Base-by-base conservation (phyloP, 2,113 vertebrate genomes). In the Seriola rivoliana region DNA sequence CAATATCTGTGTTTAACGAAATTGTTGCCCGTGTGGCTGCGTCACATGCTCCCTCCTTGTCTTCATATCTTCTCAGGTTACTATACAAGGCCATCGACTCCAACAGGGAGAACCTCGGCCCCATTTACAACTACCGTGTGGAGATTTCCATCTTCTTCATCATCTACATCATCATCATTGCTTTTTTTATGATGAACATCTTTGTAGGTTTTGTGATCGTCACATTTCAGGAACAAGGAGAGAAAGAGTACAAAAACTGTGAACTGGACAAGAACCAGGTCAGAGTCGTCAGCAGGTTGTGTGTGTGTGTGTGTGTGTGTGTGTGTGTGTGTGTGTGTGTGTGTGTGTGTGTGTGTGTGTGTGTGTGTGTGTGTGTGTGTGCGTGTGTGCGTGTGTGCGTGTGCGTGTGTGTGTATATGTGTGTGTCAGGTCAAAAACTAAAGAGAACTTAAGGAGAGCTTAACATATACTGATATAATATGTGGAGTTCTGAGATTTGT, bases 121-220 rank as follows among this genome's bases (percentile, higher is more conserved):
- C 98, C 5, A 95, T 99, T 59, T 99, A 99, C 95, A 99, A 99
- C 95, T 96, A 99, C 48, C 96, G 98, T 0, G 97, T 99, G 91
- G 98, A 99, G 91, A 99, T 99, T 86, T 99, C 98, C 4, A 97
- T 99, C 92, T 99, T 99, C 90, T 99, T 99, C 93, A 99, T 99
- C 94, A 98, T 99, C 94, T 99, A 99, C 94, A 99, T 99, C 95
- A 99, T 99, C 95, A 99, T 99, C 83, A 99, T 99, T 4, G 98
- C 98, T 69, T 99, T 99, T 94, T 99, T 99, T 91, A 99, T 99
- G 98, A 99, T 99, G 98, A 99, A 99, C 93, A 99, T 99, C 95
- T 99, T 99, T 32, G 98, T 99, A 88, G 98, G 98, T 95, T 99
- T 99, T 78, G 98, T 99, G 85, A 99, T 99, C 76, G 98, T 99